Conservation (phyloP, 64 coral and sea anemone species). For the Catalaphyllia jardinei region DNA sequence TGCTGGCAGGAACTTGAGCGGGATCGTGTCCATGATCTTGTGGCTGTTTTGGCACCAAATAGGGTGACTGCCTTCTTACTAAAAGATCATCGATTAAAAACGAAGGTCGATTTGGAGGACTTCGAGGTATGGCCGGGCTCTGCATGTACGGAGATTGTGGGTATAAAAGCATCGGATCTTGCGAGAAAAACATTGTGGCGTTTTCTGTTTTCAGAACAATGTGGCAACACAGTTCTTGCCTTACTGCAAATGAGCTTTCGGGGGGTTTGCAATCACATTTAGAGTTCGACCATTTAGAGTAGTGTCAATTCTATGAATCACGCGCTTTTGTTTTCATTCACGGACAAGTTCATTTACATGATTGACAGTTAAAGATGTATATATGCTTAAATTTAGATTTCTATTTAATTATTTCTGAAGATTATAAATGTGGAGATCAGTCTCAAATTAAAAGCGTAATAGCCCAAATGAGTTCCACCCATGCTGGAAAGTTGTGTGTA, state of each 20-base stretch:
- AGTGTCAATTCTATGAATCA: slow-evolving; percentile 13
- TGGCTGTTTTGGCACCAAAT: slow-evolving; percentile 24
- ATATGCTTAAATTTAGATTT: slow-evolving; percentile 58
- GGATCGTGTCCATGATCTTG: slow-evolving; percentile 16
- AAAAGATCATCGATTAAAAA: slow-evolving; percentile 67
- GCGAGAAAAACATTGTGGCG: slow-evolving; percentile 49
- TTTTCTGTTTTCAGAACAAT: not conserved
- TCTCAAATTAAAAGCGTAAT: not conserved
- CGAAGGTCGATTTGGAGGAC: slow-evolving; percentile 40
- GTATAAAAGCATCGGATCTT: slow-evolving; percentile 67
- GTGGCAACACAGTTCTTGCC: not conserved
- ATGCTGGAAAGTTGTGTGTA: not conserved
- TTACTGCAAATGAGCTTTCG: not conserved
- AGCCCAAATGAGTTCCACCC: not conserved
- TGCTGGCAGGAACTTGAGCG: not conserved
- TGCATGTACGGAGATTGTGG: slow-evolving; percentile 50
- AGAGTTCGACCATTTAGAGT: slow-evolving; percentile 12
- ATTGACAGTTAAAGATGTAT: slow-evolving; percentile 62
- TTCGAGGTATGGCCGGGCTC: slow-evolving; percentile 7
- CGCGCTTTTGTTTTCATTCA: slow-evolving; percentile 45
- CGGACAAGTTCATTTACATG: slow-evolving; percentile 44
- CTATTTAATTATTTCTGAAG: slow-evolving; percentile 47
- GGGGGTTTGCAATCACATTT: slow-evolving; percentile 17
- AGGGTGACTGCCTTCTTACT: slow-evolving; percentile 40
- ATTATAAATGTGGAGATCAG: slow-evolving; percentile 28